phyloP scores from a whole-genome alignment of 2,888 invertebrate genomes.

The Girardia tigrina region DNA sequence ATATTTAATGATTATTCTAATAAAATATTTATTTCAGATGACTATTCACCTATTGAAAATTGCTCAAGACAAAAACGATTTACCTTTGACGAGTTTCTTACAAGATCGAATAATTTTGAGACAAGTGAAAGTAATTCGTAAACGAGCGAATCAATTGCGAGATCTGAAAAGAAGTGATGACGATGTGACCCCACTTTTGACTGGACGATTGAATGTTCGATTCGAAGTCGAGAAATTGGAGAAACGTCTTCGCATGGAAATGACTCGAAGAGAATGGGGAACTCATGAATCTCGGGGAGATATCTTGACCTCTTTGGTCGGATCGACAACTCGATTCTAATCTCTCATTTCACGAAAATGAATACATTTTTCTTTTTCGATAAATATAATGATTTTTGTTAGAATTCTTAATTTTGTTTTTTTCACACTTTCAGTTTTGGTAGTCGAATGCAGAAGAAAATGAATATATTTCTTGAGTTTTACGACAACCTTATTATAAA shows the following conservation, averaged over 20 bases:
- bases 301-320: not conserved
- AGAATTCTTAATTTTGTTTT: too few relatives aligned
- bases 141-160: constrained; percentile 13
- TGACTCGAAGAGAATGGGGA: not conserved
- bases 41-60: not conserved
- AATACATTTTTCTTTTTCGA: too few relatives aligned
- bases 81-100: not conserved
- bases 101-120: constrained; percentile 8
- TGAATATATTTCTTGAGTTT: too few relatives aligned
- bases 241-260: not conserved
- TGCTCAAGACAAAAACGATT: not conserved
- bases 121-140: constrained; percentile 2
- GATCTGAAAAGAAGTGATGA: not conserved
- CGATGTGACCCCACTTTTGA: constrained; percentile 2
- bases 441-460: too few relatives aligned
- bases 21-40: not conserved
- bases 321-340: not conserved
- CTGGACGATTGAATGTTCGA: not conserved
- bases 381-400: too few relatives aligned
- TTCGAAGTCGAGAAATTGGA: not conserved
- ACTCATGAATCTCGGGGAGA: not conserved
- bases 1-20: not conserved
- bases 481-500: too few relatives aligned
- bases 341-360: too few relatives aligned
- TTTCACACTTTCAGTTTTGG: too few relatives aligned